These are phyloP conservation scores for Amazona finschi DNA, from an alignment of 2,797 vertebrate species.

Conservation along the genomic window DNA sequence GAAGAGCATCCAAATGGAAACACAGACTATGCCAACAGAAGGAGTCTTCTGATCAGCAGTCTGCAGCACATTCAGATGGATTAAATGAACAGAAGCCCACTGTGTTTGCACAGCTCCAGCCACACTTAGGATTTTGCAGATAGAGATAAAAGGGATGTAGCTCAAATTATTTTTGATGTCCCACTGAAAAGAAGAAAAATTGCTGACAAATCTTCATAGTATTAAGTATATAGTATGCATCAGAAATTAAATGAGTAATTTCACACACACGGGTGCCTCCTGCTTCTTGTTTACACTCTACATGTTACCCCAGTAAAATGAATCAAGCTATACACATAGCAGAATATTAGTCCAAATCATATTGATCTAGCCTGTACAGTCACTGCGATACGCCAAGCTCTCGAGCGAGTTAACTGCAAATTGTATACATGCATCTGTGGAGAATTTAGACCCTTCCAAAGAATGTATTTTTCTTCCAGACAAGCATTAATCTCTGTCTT, in stretches of 20 bases:
- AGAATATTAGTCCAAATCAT: not conserved
- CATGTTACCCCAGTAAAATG: not conserved
- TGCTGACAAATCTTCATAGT: not conserved
- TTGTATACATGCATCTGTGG: not conserved
- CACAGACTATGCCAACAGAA: not conserved
- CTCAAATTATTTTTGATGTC: not conserved
- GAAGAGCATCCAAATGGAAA: not conserved
- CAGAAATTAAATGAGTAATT: not conserved
- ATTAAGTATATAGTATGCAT: not conserved
- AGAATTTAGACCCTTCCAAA: not conserved
- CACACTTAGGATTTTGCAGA: not conserved
- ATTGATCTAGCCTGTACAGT: not conserved
- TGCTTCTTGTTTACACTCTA: not conserved
- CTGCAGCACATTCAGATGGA: not conserved
- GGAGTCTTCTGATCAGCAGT: not conserved
- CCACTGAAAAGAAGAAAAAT: not conserved
- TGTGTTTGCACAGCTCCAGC: not conserved
- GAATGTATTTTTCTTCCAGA: not conserved
- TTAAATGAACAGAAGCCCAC: not conserved
- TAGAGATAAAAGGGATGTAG: not conserved
- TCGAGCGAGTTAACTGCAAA: not conserved
- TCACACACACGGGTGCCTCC: not conserved
- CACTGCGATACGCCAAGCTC: not conserved
- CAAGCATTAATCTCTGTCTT: not conserved
- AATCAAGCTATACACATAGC: not conserved